A percentile compares a stretch with the other conserved stretches of the same genome.
Conservation (phyloP, 1,140 invertebrate species). For the Agrilus planipennis region DNA sequence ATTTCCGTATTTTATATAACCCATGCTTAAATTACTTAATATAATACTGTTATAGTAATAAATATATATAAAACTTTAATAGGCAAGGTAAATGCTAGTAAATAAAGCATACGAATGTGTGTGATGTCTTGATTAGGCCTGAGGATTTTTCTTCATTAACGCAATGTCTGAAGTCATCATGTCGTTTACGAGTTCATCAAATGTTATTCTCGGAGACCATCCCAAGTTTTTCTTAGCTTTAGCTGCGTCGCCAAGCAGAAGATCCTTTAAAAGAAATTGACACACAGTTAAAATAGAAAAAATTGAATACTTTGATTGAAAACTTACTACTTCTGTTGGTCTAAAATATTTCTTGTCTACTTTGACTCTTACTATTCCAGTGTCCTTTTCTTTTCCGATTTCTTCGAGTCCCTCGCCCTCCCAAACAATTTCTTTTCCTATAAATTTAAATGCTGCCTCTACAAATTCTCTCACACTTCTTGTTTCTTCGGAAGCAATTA, state of each 20-base stretch:
- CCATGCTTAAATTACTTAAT: too few species aligned
- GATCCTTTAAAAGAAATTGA: constrained; percentile 48
- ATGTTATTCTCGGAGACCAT: constrained; percentile 79
- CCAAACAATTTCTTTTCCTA: constrained; percentile 69
- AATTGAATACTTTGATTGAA: not conserved
- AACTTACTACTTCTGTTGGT: constrained; percentile 92
- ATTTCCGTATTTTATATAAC: too few species aligned
- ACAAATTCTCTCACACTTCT: constrained; percentile 97
- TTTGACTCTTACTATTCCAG: constrained; percentile 70
- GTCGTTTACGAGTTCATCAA: constrained; percentile 80
- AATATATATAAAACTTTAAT: too few species aligned
- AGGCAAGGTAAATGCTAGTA: too few species aligned
- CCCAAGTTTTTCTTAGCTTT: constrained; percentile 80
- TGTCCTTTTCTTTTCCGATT: constrained; percentile 74
- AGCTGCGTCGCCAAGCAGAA: constrained; percentile 77
- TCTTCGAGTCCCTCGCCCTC: constrained; percentile 75
- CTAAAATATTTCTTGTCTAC: constrained; percentile 94
- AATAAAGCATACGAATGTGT: too few species aligned
- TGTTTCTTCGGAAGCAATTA: constrained; percentile 93
- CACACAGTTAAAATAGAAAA: not conserved
- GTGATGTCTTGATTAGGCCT: too few species aligned
- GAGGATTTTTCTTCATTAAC: constrained; percentile 85
- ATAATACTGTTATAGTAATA: too few species aligned
- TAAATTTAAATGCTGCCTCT: constrained; percentile 74
- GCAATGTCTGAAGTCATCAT: constrained; percentile 92